A percentile compares a stretch with the other conserved stretches of the same genome.
Evolutionary conservation across 2,113 vertebrate species (phyloP).

Genomic region (Uria aalge): DNA sequence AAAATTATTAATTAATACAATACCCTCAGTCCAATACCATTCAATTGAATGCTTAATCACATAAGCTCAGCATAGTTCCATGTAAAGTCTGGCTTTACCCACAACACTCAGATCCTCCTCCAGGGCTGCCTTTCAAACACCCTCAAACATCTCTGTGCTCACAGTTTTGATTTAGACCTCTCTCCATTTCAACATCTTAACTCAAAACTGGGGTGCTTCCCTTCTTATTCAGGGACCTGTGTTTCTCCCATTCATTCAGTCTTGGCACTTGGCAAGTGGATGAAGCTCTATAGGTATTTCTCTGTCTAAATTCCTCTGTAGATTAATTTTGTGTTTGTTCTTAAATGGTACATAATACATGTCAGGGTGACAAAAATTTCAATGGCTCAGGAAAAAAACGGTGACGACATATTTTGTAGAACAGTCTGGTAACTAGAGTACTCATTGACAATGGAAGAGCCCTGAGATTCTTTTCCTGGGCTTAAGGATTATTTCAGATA

Average conservation of each 20-base stretch:
- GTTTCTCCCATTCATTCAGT: not conserved
- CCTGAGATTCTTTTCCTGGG: not conserved
- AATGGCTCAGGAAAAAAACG: not conserved
- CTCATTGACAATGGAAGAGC: not conserved
- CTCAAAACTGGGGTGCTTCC: not conserved
- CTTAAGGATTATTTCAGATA: not conserved
- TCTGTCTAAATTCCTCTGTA: not conserved
- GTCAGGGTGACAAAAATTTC: not conserved
- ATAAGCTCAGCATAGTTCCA: not conserved
- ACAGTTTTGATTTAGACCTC: not conserved
- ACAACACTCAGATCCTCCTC: not conserved
- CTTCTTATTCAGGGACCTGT: not conserved
- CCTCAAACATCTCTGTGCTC: not conserved
- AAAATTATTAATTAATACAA: not conserved
- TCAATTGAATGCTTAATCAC: not conserved
- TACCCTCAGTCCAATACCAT: not conserved
- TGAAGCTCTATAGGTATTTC: not conserved
- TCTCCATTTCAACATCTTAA: not conserved
- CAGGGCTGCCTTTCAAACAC: not conserved
- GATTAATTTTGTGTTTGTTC: not conserved
- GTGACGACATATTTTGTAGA: not conserved
- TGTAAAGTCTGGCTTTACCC: not conserved
- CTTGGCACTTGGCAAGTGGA: fast-evolving
- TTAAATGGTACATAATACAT: not conserved
- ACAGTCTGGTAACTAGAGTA: not conserved